Base-by-base conservation (phyloP, 1,140 invertebrate species). In the Drosophila leontia region DNA sequence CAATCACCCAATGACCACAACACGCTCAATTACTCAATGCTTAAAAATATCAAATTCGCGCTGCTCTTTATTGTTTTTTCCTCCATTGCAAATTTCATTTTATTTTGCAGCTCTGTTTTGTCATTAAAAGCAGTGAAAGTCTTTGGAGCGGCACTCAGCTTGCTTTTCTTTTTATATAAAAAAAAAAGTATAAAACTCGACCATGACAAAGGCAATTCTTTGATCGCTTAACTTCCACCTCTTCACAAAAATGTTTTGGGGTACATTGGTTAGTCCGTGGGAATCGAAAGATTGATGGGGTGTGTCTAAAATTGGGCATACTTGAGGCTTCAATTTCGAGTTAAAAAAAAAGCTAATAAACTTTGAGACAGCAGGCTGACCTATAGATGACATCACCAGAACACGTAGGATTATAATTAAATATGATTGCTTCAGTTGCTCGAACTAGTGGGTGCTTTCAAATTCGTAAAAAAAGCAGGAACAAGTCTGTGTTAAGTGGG, bases 61-160 rank as follows among this genome's bases (percentile, higher is more conserved):
- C 55, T 64, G 59, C 67, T 70, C 70, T 32, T 59, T 67, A 51
- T n/a, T 41, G 34, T 26, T 32, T 67, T 68, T 48, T 45, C 35
- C 13, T 8, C 50, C 50, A 51, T 60, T 59, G 37, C 70, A 60
- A 74, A 72, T 60, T 72, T 71, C 45, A 63, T 74, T 62, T 61
- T 47, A 62, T 70, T 80, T 78, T 55, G 67, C 29, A 48, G 45
- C 45, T 48, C 51, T 55, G 61, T 61, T 61, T 78, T 82, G 82
- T 82, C 83, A 79, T 70, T 85, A 80, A 75, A 50, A 56, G 47
- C 76, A 86, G 83, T 88, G 83, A 87, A 87, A 87, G 83, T 87
- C 71, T 72, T 68, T 58, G 42, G 57, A 55, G 45, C 45, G n/a
- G 13, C 57, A 39, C 47, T 15, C 19, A 37, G 35, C 19, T 12